Percentiles rank a stretch among this genome's conserved stretches.
Conservation (phyloP, 2,888 invertebrate species). For the Agrochola lychnidis region DNA sequence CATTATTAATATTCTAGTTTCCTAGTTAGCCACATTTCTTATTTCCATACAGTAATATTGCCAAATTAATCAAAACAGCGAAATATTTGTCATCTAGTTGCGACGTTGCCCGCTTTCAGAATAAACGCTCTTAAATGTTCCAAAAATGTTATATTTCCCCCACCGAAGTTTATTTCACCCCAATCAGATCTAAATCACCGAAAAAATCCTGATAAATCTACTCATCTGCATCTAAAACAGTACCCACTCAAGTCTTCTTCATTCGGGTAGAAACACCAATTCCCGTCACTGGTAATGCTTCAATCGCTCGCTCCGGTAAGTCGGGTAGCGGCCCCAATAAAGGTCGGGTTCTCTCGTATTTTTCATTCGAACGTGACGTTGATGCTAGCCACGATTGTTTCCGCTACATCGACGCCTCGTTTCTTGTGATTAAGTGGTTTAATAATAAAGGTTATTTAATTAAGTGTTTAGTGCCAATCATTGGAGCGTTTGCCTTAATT, state of each 20-base stretch:
- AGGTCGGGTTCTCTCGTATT: constrained; percentile 52
- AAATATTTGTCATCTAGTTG: too few species aligned
- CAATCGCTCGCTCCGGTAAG: constrained; percentile 38
- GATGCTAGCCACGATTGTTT: constrained; percentile 47
- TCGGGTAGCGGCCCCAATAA: constrained; percentile 52
- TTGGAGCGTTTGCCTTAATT: constrained; percentile 22
- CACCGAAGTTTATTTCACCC: not conserved
- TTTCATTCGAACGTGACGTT: constrained; percentile 64
- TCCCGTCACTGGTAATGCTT: constrained; percentile 50
- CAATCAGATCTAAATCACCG: constrained; percentile 19
- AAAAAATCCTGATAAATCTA: constrained; percentile 38
- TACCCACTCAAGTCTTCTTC: constrained; percentile 33
- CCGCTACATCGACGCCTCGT: constrained; percentile 40
- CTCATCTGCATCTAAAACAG: constrained; percentile 41
- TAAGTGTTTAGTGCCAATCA: constrained; percentile 39
- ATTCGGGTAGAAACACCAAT: constrained; percentile 54
- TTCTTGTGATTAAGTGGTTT: constrained; percentile 55
- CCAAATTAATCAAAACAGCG: too few species aligned
- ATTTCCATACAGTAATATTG: too few species aligned
- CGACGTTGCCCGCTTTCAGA: too few species aligned
- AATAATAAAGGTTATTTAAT: constrained; percentile 58
- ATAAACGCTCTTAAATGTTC: not conserved
- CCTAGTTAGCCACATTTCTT: too few species aligned
- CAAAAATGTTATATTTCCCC: not conserved
- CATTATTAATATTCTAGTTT: too few species aligned